Evolutionary conservation across 2,797 vertebrate genomes (phyloP).

Genomic region (Squalus acanthias): DNA sequence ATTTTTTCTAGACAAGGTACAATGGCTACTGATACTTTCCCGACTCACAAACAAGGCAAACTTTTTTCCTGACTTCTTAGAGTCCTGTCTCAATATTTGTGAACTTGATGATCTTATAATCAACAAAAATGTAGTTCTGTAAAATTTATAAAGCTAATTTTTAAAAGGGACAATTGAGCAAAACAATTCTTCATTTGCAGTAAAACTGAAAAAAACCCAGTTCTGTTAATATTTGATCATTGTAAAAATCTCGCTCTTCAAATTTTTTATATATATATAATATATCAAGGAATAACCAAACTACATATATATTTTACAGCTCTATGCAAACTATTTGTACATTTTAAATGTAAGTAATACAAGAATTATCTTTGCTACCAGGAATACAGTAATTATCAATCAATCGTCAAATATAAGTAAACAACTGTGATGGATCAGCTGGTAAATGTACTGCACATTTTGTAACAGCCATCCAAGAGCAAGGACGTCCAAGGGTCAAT

Average conservation of each 20-base stretch:
- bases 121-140: background rate
- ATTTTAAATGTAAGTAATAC: background rate
- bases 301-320: background rate
- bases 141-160: background rate
- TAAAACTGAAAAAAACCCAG: background rate
- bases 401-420: too few species aligned
- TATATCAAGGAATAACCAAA: background rate
- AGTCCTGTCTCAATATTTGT: background rate
- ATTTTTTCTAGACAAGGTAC: background rate
- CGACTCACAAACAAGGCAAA: background rate
- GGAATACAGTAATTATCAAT: too few species aligned
- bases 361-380: background rate
- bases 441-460: too few species aligned
- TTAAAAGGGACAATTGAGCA: background rate
- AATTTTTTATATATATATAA: background rate
- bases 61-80: background rate
- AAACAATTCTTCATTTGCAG: background rate
- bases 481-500: too few species aligned
- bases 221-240: background rate
- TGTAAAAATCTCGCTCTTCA: background rate
- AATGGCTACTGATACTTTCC: background rate
- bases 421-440: too few species aligned
- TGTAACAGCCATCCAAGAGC: too few species aligned
- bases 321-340: background rate
- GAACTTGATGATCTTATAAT: background rate